These are phyloP conservation scores for Phengaris alcon DNA, from an alignment of 2,888 invertebrate genomes.

Conservation along the genomic window DNA sequence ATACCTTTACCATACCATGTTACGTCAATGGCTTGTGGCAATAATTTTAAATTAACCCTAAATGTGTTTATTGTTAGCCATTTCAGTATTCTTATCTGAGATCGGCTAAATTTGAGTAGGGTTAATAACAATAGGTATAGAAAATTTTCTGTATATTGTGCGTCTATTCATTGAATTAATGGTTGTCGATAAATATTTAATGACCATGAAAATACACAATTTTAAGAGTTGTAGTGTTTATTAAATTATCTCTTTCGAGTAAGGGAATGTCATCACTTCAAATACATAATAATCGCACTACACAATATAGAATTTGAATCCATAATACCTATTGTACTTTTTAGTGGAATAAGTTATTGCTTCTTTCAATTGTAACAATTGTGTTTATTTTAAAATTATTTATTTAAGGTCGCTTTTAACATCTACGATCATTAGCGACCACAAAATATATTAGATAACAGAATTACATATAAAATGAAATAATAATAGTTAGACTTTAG, in stretches of 20 bases:
- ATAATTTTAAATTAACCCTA: conserved; percentile 27
- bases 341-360: no score
- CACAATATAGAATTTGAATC: no score
- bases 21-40: conserved; percentile 10
- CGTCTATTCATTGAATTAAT: not conserved
- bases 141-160: not conserved
- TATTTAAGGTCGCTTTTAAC: no score
- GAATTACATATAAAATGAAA: no score
- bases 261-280: not conserved
- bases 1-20: not conserved
- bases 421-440: no score
- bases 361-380: no score
- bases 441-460: no score
- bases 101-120: conserved; percentile 9
- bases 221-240: not conserved
- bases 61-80: conserved; percentile 21
- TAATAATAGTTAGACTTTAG: no score
- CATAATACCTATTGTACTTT: no score
- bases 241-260: not conserved
- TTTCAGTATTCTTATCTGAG: conserved; percentile 23
- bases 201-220: not conserved
- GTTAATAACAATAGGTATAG: conserved; percentile 18
- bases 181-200: conserved; percentile 8
- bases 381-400: no score
- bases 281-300: no score